Base-by-base conservation (phyloP, 2,797 vertebrate species). In the Knipowitschia caucasica region DNA sequence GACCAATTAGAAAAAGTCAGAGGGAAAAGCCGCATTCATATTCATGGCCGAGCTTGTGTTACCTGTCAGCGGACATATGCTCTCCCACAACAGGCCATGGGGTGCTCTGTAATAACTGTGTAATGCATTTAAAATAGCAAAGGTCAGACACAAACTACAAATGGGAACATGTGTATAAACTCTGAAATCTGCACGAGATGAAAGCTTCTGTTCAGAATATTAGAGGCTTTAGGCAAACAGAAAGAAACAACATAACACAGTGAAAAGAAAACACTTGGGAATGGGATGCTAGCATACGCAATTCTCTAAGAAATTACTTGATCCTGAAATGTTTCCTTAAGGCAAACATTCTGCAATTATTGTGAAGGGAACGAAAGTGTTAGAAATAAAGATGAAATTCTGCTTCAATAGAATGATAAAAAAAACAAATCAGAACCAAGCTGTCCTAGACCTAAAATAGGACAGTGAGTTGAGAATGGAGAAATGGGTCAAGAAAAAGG, bases 401-500 rank as follows among this genome's bases (percentile, higher is more conserved):
- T 30, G 18, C 15, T 47, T 20, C 21, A 18, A 46, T 7, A 7
- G 25, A 27, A 17, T 4, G 10, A 7, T 21, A 31, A 2, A 21
- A 18, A 47, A 49, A 29, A 43, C 36, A 54, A 12, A 68, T 39
- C 68, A 58, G 43, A 42, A 64, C 55, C 62, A 59, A 57, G 58
- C 54, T 72, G 65, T 71, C 69, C 73, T 70, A 79, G 77, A 83
- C 80, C 83, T 75, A 86, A n/a, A 56, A 84, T 83, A 75, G 71
- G 65, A 31, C 61, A 47, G 71, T 36, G 69, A 79, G 58, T 40
- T 56, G 82, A 78, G 73, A 82, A 80, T 71, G 60, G 57, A 84
- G 69, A 87, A 87, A 69, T 84, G 66, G 86, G 85, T 82, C 81
- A 82, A 55, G 64, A 72, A 57, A 77, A 76, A 77, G 61, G 52